Evolutionary conservation across 2,797 vertebrate species (phyloP), one percentile per base, ranked within the genome.

Genomic region (Fistularia commersonii): DNA sequence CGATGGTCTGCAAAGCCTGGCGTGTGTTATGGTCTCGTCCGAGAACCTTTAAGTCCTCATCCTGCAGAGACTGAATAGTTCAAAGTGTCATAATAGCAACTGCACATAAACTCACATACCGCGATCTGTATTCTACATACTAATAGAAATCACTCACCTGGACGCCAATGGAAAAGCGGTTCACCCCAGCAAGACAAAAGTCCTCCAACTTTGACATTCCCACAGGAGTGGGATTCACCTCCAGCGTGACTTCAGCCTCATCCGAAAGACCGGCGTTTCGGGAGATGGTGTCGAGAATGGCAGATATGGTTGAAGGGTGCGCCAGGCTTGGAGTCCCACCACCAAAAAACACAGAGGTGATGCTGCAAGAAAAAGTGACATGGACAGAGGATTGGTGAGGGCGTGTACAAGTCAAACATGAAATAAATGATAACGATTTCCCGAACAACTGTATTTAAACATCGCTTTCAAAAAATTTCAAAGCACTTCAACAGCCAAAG

Each of bases 281-380:
- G 0, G 90, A 90, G 11, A 93, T 72, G 0, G 85, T 86, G 40
- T 96, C 91, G 39, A 99, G 60, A 54, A 98, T 63, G 0, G 89
- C 89, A 0, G 79, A 87, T 0, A 98, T 60, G 1, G 93, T 93
- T 14, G 48, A 55, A 0, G 95, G 92, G 9, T 74, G 91, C 58
- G 94, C 93, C 77, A 97, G 83, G 61, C 94, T 98, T 0, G 96
- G 96, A 23, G 95, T 96, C n/a, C 96, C 96, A 3, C 95, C 95
- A 0, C 95, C 95, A 0, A 99, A 97, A 72, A 95, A 98, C 15
- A 99, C 91, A 0, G 95, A 99, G 1, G 89, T 90, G 69, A 99
- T 50, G 8, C 95, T 98, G 79, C 2, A 3, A 34, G 41, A 31
- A 54, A 46, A 69, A 38, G 66, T 31, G 0, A 13, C 49, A 50